Evolutionary conservation across 2,113 vertebrate species (phyloP).

Genomic region (Hemiscyllium ocellatum): DNA sequence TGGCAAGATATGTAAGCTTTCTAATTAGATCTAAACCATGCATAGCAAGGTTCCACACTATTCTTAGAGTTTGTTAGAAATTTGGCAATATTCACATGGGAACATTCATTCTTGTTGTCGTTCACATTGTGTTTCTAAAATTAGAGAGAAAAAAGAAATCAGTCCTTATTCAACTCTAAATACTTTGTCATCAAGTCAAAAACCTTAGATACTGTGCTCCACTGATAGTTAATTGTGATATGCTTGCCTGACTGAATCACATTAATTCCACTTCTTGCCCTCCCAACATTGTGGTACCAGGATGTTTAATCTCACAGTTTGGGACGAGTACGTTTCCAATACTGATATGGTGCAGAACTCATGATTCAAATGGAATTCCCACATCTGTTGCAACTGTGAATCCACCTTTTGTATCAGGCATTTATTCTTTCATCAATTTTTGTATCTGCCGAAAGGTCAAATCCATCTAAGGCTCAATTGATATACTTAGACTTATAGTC

Average conservation of each 20-base stretch:
- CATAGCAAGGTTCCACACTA: background rate
- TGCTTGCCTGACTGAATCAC: background rate
- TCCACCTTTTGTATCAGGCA: background rate
- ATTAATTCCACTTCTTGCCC: background rate
- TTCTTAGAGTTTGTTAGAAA: background rate
- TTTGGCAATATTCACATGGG: background rate
- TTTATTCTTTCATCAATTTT: background rate
- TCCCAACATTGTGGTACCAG: background rate
- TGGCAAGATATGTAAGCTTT: background rate
- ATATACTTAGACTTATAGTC: background rate
- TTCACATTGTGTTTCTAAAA: background rate
- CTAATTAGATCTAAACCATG: background rate
- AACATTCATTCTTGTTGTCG: background rate
- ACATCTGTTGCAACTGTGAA: background rate
- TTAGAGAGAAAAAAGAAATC: background rate
- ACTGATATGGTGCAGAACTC: background rate
- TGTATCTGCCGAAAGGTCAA: background rate
- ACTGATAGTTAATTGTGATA: background rate
- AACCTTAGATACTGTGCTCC: background rate
- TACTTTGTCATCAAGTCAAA: background rate
- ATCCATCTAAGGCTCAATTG: background rate
- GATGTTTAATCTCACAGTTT: background rate
- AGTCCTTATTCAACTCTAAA: background rate
- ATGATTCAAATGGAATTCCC: background rate
- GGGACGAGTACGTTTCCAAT: background rate